Evolutionary conservation across 1,140 invertebrate species (phyloP).

Genomic region (Bombus haemorrhoidalis): DNA sequence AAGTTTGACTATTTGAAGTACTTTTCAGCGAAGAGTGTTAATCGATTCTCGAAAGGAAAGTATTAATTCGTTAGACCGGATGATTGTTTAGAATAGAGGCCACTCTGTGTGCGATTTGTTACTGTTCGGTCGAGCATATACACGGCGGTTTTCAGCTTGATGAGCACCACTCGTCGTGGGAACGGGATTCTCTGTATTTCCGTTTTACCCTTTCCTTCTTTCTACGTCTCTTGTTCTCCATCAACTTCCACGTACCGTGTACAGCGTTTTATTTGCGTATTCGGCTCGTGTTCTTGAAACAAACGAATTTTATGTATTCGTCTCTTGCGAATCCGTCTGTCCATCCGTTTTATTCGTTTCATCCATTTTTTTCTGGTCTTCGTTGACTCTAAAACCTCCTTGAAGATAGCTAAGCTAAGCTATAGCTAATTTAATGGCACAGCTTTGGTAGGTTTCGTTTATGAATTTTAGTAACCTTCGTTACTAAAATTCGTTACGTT

Average conservation of each 20-base stretch:
- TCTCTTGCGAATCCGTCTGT: constrained; percentile 7
- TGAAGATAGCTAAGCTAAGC: too few relatives aligned
- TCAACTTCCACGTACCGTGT: neutral
- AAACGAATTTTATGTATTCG: neutral
- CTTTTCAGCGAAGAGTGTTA: neutral
- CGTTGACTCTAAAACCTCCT: neutral
- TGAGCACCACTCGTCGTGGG: constrained; percentile 70
- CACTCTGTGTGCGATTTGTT: constrained; percentile 68
- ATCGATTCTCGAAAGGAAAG: neutral
- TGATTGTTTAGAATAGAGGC: constrained; percentile 55
- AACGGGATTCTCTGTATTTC: constrained; percentile 67
- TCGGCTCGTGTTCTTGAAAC: neutral
- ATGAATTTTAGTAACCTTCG: too few relatives aligned
- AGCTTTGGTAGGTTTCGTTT: too few relatives aligned
- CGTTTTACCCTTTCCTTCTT: constrained; percentile 46
- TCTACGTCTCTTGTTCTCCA: neutral
- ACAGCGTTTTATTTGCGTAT: neutral
- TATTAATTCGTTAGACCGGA: neutral
- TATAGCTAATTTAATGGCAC: too few relatives aligned
- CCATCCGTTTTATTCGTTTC: too few relatives aligned
- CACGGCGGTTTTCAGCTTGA: constrained; percentile 60
- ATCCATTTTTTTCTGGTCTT: neutral
- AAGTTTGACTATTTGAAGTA: too few relatives aligned
- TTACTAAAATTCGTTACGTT: too few relatives aligned
- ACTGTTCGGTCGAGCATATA: constrained; percentile 9